phyloP scores from a whole-genome alignment of 2,113 vertebrate species.

The Nyctibius bracteatus region DNA sequence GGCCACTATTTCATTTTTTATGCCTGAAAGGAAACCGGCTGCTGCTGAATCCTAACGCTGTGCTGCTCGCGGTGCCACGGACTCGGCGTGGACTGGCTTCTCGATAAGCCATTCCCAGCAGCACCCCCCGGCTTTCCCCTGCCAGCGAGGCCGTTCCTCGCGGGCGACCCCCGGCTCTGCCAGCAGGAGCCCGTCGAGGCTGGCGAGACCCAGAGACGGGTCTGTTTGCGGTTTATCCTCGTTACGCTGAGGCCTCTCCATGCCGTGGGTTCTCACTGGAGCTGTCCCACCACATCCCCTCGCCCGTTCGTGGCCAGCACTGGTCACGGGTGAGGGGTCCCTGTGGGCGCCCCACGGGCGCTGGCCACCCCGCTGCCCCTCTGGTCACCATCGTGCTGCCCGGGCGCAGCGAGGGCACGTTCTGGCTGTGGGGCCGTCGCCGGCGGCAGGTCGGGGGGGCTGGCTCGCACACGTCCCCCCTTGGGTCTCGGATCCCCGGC shows the following conservation, averaged over 20 bases:
- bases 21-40: neutral
- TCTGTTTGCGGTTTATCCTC: fast-evolving
- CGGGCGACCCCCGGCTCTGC: neutral
- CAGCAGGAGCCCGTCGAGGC: neutral
- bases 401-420: no score
- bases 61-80: fast-evolving
- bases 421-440: fast-evolving
- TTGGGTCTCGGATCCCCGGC: neutral
- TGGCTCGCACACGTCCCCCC: fast-evolving
- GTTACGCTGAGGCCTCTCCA: no score
- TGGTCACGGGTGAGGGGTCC: fast-evolving
- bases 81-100: fast-evolving
- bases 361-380: neutral
- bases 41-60: neutral
- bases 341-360: fast-evolving
- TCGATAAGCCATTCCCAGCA: fast-evolving
- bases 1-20: neutral
- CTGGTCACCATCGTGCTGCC: fast-evolving
- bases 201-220: fast-evolving
- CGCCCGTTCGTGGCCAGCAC: fast-evolving
- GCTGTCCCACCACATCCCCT: neutral
- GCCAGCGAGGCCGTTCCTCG: fast-evolving
- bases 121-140: neutral
- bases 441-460: neutral
- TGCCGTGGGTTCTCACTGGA: no score